Evolutionary conservation across 2,888 invertebrate genomes (phyloP), one percentile per base, ranked within the genome.

Genomic region (Machimus rusticus): DNA sequence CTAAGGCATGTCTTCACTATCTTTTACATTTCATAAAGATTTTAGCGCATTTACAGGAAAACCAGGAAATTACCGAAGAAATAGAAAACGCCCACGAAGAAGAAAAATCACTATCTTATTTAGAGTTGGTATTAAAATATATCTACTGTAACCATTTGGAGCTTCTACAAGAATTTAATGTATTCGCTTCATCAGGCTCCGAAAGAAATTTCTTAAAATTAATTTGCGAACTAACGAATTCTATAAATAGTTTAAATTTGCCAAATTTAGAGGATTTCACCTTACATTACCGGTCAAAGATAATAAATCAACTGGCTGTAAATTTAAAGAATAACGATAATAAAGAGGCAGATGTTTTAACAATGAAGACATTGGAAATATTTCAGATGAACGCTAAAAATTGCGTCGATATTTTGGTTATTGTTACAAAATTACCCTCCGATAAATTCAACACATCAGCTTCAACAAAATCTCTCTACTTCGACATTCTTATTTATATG

Each of bases 401-500:
- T 55, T 92, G 92, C 78, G 77, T 89, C 0, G 90, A 92, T 46
- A 90, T 92, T 81, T 74, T 93, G 34, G 89, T 90, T 2, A 74
- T 90, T n/a, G 86, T 93, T 87, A 93, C 94, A 0, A 88, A 89
- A 12, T 89, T 93, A 74, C 89, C 92, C 9, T 91, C 90, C 57
- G 89, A 89, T 1, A 90, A 91, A 84, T 94, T 94, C 89, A 90
- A 91, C 9, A 28, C 55, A 1, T 39, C 88, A 1, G 39, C 37
- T 37, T 37, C 31, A 3, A 89, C 90, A 57, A 93, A 93, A 1
- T 93, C 93, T 88, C 90, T 94, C n/a, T 93, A 93, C 76, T 91
- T 94, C 86, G 94, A 94, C 76, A 89, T 95, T 81, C 89, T 95
- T n/a, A 90, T 93, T 81, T 91, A 93, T 88, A 90, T 94, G 28